Evolutionary conservation across 2,113 vertebrate genomes (phyloP), one percentile per base, ranked within the genome.

Genomic region (Etheostoma cragini): DNA sequence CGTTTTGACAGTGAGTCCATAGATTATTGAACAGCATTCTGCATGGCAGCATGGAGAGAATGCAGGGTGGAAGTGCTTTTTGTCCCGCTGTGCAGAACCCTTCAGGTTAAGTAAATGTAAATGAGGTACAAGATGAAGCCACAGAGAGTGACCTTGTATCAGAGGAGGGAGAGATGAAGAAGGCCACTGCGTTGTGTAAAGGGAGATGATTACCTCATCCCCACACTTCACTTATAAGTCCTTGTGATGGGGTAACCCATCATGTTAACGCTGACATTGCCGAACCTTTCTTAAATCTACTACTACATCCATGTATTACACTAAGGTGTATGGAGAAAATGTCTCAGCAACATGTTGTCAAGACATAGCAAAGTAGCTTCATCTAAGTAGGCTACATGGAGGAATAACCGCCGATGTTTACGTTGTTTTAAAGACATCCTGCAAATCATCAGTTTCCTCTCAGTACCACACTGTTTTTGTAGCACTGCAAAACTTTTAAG

Each of bases 41-140:
- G 66, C 35, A 1, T 8, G 54, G 58, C 52, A 45, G 63, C 56
- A 17, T 54, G 26, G 17, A 45, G 78, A 49, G 22, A 76, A 56
- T 16, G 50, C 42, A 69, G 33, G 46, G 57, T 16, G 54, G 79
- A n/a, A 33, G 57, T 63, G 72, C 80, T 82, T 77, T 72, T 88
- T 77, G 79, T 85, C 84, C 91, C 81, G 84, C 80, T 85, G 84
- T 80, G 83, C 24, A 11, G 65, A 67, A 77, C 65, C 62, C 69
- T 46, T 65, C 68, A 75, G 83, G 87, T 82, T 70, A 82, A 80
- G 72, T 60, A 49, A 80, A 90, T 90, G 86, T 69, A 87, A 87
- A 91, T 85, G 77, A 89, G 82, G 61, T 62, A 79, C 67, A 83
- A 73, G 67, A 74, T 30, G 70, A 86, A 75, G 69, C n/a, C 74